Evolutionary conservation across 2,888 invertebrate species (phyloP).

Genomic region (Drosophila stalkeri): DNA sequence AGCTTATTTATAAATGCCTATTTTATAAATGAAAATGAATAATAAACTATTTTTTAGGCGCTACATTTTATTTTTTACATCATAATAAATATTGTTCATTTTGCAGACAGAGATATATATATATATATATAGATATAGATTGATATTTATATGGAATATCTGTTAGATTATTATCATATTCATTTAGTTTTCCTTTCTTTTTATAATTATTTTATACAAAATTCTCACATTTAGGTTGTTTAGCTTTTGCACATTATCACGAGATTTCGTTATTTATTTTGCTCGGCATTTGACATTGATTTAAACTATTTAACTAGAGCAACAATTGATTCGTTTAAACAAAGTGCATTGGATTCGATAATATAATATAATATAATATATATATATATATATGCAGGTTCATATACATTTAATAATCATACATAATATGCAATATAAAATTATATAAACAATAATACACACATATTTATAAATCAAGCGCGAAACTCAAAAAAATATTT

Average conservation of each 20-base stretch:
- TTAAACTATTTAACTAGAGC: conserved; percentile 76
- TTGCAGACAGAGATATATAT: conserved; percentile 53
- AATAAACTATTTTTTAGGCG: conserved; percentile 36
- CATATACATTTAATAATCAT: conserved; percentile 59
- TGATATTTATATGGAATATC: conserved; percentile 27
- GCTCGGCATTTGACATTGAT: conserved; percentile 61
- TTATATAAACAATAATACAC: conserved; percentile 79
- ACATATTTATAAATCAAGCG: conserved; percentile 56
- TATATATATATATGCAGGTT: conserved; percentile 55
- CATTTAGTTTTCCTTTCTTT: conserved; percentile 46
- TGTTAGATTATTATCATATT: conserved; percentile 53
- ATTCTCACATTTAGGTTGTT: conserved; percentile 77
- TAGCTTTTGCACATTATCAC: conserved; percentile 73
- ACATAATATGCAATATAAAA: conserved; percentile 66
- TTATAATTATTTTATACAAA: conserved; percentile 78
- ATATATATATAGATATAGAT: conserved; percentile 39
- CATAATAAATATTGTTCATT: conserved; percentile 80
- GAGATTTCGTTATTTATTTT: conserved; percentile 54
- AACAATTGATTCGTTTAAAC: conserved; percentile 76
- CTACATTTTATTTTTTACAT: conserved; percentile 67
- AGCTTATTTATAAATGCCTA: conserved; percentile 27
- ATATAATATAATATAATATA: conserved; percentile 72
- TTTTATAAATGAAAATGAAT: conserved; percentile 38
- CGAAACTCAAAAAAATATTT: conserved; percentile 33
- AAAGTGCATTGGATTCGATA: conserved; percentile 67